Conservation (phyloP, 2,888 invertebrate species). For the Oscheius sp. region DNA sequence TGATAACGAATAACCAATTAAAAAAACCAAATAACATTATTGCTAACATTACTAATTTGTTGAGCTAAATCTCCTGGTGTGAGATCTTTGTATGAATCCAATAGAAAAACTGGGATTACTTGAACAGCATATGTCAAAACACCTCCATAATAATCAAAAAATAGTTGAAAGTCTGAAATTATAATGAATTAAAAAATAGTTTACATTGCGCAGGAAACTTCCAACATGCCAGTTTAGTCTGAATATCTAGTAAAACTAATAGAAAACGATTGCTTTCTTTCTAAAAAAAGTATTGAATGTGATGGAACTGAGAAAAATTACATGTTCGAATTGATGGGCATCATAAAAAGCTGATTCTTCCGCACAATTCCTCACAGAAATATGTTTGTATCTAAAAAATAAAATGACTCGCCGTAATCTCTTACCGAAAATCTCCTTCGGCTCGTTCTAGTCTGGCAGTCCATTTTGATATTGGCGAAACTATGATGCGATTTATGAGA, state of each 20-base stretch:
- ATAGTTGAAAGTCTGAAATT: conserved; percentile 68
- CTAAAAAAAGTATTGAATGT: conserved; percentile 21
- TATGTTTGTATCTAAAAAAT: conserved; percentile 59
- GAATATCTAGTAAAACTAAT: conserved; percentile 17
- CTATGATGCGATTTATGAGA: conserved; percentile 74
- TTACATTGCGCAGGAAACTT: conserved; percentile 51
- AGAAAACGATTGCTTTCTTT: conserved; percentile 69
- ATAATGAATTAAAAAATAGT: neutral
- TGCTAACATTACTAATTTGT: conserved; percentile 64
- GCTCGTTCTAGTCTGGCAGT: conserved; percentile 74
- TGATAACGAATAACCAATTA: too few species aligned
- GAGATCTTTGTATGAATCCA: conserved; percentile 71
- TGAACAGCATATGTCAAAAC: conserved; percentile 75
- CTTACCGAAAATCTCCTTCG: conserved; percentile 76
- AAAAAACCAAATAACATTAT: too few species aligned
- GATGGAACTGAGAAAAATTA: neutral
- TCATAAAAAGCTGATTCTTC: conserved; percentile 56
- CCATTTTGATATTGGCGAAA: conserved; percentile 74
- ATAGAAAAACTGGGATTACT: conserved; percentile 73
- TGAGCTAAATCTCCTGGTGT: conserved; percentile 32
- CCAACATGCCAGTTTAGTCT: conserved; percentile 40
- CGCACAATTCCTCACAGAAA: conserved; percentile 54
- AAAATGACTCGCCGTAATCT: neutral
- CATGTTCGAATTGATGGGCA: conserved; percentile 40
- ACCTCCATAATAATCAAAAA: conserved; percentile 75